Conservation (phyloP, 2,888 invertebrate genomes). For the Leistus spinibarbis region DNA sequence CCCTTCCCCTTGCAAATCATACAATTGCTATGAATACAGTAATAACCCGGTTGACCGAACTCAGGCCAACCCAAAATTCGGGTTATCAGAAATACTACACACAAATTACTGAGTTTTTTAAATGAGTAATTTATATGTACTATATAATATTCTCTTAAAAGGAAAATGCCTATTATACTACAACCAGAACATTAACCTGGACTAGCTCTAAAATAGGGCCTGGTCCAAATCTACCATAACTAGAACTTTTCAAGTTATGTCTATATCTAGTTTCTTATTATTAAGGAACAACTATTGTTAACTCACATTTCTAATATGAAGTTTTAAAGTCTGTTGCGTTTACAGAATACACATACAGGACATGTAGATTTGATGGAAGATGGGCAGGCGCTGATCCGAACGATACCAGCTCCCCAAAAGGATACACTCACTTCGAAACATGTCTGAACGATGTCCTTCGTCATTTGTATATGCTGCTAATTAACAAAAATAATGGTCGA, state of each 20-base stretch:
- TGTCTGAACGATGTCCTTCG: conserved; percentile 80
- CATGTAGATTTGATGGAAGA: conserved; percentile 60
- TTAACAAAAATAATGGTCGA: conserved; percentile 58
- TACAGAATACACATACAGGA: conserved; percentile 46
- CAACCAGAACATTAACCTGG: background rate
- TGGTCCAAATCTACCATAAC: background rate
- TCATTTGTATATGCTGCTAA: conserved; percentile 71
- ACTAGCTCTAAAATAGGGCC: background rate
- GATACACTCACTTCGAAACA: conserved; percentile 85
- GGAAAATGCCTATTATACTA: no score
- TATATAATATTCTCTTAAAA: no score
- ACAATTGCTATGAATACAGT: no score
- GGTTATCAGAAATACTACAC: no score
- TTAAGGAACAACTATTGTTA: background rate
- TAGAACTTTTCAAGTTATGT: background rate
- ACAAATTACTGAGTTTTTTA: no score
- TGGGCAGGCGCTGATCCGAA: conserved; percentile 67
- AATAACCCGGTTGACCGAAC: no score
- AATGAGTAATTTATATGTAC: no score
- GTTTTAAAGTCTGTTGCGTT: no score
- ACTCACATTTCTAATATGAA: no score
- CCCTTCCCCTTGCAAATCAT: no score
- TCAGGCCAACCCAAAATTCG: no score
- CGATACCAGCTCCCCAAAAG: conserved; percentile 57
- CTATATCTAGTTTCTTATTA: background rate